Base-by-base conservation (phyloP, 2,113 vertebrate genomes). In the Aleadryas rufinucha region DNA sequence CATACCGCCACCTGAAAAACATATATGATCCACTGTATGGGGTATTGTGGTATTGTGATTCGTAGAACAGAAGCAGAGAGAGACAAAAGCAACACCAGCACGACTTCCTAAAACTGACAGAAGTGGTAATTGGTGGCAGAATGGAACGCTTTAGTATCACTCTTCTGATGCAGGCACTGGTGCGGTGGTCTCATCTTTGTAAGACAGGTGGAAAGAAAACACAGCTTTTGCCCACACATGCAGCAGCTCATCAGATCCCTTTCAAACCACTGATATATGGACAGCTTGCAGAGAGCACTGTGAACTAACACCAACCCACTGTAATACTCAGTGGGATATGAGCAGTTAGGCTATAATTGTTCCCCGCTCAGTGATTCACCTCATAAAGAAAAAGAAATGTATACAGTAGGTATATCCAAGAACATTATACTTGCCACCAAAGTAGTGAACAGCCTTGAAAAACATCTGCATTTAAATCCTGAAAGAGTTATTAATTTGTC, bases 401-500 rank as follows among this genome's bases (percentile, higher is more conserved):
- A 14, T 35, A 72, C 7, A 0, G 14, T 41, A 88, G 70, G 41
- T 78, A 84, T 23, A 68, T 22, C 27, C n/a, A 75, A 65, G 60
- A 89, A 70, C 39, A 33, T 63, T 66, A 89, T 7, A 78, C 9
- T 42, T 90, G 41, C 87, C 4, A 6, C 53, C n/a, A 49, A 90
- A 85, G 84, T 12, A 87, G 45, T 21, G 50, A 88, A 50, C 20
- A 37, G 61, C 13, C 28, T 87, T 83, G 61, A 90, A 78, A 91
- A 90, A 64, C 27, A 80, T 53, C 63, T 50, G 53, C 71, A 71
- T 93, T 94, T 89, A 93, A 83, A 84, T 85, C 70, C 84, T 93
- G 70, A 64, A 95, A 95, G 70, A 39, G 66, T 72, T 94, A 93
- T 78, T 94, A 83, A 89, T 95, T 97, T 84, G 78, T 68, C 65